Evolutionary conservation across 2,113 vertebrate species (phyloP), one percentile per base, ranked within the genome.

Genomic region (Fregata magnificens): DNA sequence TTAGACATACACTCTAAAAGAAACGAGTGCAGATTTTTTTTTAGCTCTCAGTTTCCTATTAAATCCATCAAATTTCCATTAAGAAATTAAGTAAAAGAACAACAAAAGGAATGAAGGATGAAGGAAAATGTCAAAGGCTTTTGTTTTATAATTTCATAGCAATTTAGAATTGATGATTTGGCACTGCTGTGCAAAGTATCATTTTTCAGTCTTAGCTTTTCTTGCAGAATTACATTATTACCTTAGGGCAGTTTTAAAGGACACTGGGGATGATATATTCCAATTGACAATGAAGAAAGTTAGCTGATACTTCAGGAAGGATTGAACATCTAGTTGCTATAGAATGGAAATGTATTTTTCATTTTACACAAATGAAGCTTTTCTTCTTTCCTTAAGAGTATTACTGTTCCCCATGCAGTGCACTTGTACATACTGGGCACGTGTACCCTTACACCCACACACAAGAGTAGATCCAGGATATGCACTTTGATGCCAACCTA

Each of bases 401-500:
- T 47, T 21, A 52, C 26, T 29, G 61, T 79, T 55, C 20, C 19
- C 31, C 7, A 4, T 42, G 55, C 53, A 45, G 36, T 25, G 50
- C 52, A 32, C 53, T 56, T 31, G 49, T 50, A 69, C 36, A 22
- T 56, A 32, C 28, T 29, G 20, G 20, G 50, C 49, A 76, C 32
- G 12, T n/a, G 29, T 38, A 50, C 80, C 29, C 42, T 44, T 38
- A 29, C 28, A 31, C 40, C 34, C 34, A 16, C 20, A 32, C 34
- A 28, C 63, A 31, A 56, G 31, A 56, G 55, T 19, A 34, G 31
- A 56, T 34, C 55, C 55, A 56, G 55, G 55, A 34, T 56, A 56
- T 56, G 34, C 20, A 32, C 29, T 71, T 20, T 26, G 63, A 69
- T 58, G 84, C 19, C 85, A 90, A 98, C 98, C 80, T 98, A 99